phyloP scores from a whole-genome alignment of 1,140 invertebrate genomes.

The Polyergus mexicanus region DNA sequence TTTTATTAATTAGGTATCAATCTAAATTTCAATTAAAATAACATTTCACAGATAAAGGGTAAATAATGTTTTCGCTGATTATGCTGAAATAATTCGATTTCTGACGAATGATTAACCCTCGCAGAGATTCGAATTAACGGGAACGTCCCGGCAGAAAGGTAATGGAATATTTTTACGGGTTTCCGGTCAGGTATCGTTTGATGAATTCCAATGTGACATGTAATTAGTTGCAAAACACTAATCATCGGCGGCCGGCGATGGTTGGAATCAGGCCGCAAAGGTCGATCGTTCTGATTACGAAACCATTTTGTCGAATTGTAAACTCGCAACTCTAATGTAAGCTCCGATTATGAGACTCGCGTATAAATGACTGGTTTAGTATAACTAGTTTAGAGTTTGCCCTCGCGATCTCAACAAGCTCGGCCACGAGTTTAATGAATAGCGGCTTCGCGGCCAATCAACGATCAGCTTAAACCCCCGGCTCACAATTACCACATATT shows the following conservation, averaged over 20 bases:
- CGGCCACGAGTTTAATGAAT: constrained; percentile 69
- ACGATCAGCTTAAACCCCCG: constrained; percentile 53
- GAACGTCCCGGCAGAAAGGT: constrained; percentile 9
- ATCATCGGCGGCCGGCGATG: constrained; percentile 37
- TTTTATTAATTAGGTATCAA: background rate
- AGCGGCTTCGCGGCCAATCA: constrained; percentile 67
- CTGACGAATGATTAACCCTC: constrained; percentile 22
- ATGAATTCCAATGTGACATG: constrained; percentile 56
- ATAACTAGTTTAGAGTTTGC: constrained; percentile 47
- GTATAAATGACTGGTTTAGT: constrained; percentile 70
- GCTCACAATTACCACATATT: constrained; percentile 59
- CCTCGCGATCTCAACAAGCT: constrained; percentile 39
- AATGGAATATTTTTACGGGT: constrained; percentile 44
- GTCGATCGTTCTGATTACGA: constrained; percentile 60
- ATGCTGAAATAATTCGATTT: constrained; percentile 10
- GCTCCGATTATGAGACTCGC: constrained; percentile 65
- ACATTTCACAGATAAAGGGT: background rate
- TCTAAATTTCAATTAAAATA: constrained; percentile 6
- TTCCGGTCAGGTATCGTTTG: constrained; percentile 34
- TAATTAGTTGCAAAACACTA: constrained; percentile 61
- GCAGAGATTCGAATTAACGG: background rate
- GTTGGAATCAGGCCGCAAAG: constrained; percentile 47
- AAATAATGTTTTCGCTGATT: constrained; percentile 23
- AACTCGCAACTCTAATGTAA: constrained; percentile 70
- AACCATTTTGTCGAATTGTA: constrained; percentile 71